Base-by-base conservation (phyloP, 2,888 invertebrate genomes). In the Nymphalis polychloros region DNA sequence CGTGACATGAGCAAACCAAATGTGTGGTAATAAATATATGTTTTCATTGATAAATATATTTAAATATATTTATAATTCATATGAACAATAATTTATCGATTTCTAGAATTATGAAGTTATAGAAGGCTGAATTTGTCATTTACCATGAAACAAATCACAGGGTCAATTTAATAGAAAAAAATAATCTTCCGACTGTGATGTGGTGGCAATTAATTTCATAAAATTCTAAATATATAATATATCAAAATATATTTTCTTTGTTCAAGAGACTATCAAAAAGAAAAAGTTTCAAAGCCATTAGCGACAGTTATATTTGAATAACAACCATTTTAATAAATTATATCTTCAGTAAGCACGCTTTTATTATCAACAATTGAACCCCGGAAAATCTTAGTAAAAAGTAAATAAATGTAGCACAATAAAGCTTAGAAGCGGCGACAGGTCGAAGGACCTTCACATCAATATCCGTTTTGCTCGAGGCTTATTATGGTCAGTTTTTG, bases 381-480 rank as follows among this genome's bases (percentile, higher is more conserved):
- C 23, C 61, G 49, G 61, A 50, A 41, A 62, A 20, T 41, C 62
- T 50, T 62, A 35, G 62, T 35, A 61, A 61, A 61, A 62, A 52
- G 35, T 41, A 62, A 52, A 62, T 41, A 50, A 62, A 62, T 41
- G 50, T 60, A 60, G 60, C 60, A 48, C 41, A 52, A 20, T 62
- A 49, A 46, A 52, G 52, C 62, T 17, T 41, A 52, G n/a, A 27
- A 57, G 35, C 57, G 57, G 50, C 46, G 41, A 50, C n/a, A n/a
- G n/a, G n/a, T n/a, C n/a, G n/a, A n/a, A n/a, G n/a, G 2, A 23
- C 47, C 61, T 49, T 61, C 57, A 64, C 49, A 61, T 64, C 64
- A 61, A 68, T 68, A 68, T 64, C 61, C 41, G 61, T 64, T 68
- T 64, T 19, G 55, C 64, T 49, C 27, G 55, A 61, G 63, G 63